A percentile compares a stretch with the other conserved stretches of the same genome.
phyloP scores from a whole-genome alignment of 2,888 invertebrate species.

The Chymomyza amoena region DNA sequence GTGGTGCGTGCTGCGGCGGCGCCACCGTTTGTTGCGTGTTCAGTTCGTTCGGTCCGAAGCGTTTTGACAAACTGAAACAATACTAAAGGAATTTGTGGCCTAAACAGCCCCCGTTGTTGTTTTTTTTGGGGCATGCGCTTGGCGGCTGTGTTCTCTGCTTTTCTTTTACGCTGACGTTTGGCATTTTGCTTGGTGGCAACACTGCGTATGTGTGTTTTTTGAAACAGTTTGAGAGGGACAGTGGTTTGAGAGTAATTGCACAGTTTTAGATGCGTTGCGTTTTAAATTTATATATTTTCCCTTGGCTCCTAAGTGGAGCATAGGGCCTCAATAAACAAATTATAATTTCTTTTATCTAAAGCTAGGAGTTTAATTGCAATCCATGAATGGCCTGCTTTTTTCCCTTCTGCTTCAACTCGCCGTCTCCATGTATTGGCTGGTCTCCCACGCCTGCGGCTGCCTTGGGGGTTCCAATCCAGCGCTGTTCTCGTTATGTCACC shows the following conservation, averaged over 20 bases:
- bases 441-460: too few relatives aligned
- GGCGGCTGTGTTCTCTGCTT: neutral
- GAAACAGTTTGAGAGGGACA: neutral
- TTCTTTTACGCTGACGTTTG: slow-evolving; percentile 19
- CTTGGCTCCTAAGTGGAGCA: too few relatives aligned
- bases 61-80: slow-evolving; percentile 67
- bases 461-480: too few relatives aligned
- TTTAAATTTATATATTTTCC: too few relatives aligned
- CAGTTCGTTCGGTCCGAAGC: slow-evolving; percentile 59
- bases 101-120: slow-evolving; percentile 7
- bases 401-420: too few relatives aligned
- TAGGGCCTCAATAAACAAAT: too few relatives aligned
- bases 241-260: neutral
- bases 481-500: too few relatives aligned
- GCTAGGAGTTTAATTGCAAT: too few relatives aligned
- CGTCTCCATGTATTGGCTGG: too few relatives aligned
- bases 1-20: neutral
- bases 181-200: slow-evolving; percentile 5
- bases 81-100: slow-evolving; percentile 40
- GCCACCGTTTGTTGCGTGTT: slow-evolving; percentile 34
- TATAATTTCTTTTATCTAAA: too few relatives aligned
- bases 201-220: neutral
- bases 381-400: too few relatives aligned
- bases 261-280: neutral
- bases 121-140: slow-evolving; percentile 4